Percentiles rank a stretch among this genome's conserved stretches.
Evolutionary conservation across 2,113 vertebrate species (phyloP).

Genomic region (Cyanoliseus patagonus): DNA sequence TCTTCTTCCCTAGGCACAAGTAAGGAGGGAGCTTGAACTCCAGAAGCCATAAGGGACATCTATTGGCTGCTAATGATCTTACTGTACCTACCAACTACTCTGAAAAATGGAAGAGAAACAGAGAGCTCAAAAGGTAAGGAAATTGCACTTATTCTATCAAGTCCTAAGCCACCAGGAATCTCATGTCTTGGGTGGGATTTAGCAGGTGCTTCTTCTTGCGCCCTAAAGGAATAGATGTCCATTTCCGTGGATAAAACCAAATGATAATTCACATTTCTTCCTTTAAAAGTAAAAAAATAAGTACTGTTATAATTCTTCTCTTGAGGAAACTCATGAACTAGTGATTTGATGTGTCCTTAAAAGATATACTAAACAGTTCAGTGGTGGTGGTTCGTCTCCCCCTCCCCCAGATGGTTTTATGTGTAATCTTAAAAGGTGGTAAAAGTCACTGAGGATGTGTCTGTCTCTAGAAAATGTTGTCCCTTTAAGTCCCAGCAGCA

Average conservation of each 20-base stretch:
- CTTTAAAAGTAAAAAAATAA: slow-evolving; percentile 67
- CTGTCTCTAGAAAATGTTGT: slow-evolving; percentile 10
- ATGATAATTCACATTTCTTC: slow-evolving; percentile 45
- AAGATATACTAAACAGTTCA: neutral
- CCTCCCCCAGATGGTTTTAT: neutral
- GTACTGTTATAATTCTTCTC: slow-evolving; percentile 29
- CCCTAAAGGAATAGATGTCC: neutral
- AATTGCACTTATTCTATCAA: slow-evolving; percentile 57
- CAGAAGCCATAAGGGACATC: slow-evolving; percentile 67
- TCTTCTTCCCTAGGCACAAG: neutral
- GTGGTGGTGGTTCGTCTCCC: neutral
- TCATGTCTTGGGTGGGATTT: slow-evolving; percentile 19
- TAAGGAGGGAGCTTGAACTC: slow-evolving; percentile 48
- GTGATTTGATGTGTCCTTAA: neutral
- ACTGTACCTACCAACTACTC: slow-evolving; percentile 62
- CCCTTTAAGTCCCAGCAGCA: neutral
- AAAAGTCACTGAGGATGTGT: neutral
- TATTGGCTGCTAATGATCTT: slow-evolving; percentile 72
- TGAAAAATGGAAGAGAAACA: neutral
- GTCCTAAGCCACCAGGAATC: slow-evolving; percentile 35
- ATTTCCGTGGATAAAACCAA: neutral
- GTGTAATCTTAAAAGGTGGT: neutral
- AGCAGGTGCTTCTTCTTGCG: neutral
- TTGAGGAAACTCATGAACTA: neutral
- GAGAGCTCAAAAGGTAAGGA: neutral